phyloP scores from a whole-genome alignment of 1,140 invertebrate genomes.

The Sitophilus oryzae region DNA sequence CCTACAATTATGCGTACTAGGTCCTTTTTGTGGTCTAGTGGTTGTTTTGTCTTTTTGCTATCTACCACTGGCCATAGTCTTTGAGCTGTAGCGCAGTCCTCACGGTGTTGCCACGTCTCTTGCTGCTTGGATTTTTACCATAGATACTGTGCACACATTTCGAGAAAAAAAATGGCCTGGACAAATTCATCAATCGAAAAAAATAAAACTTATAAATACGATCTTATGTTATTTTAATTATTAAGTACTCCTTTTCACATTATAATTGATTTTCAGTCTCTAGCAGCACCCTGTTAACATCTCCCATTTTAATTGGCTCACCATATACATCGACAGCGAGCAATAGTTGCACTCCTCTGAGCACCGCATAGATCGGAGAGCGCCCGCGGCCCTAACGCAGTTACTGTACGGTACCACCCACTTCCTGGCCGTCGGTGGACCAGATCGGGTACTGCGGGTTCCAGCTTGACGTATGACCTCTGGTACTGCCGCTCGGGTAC shows the following conservation, averaged over 20 bases:
- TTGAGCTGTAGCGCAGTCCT: too few relatives aligned
- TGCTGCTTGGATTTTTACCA: too few relatives aligned
- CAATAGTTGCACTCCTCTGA: conserved; percentile 1
- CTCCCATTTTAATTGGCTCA: not conserved
- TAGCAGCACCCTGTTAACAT: too few relatives aligned
- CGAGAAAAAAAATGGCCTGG: not conserved
- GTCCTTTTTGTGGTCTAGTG: too few relatives aligned
- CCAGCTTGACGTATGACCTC: conserved; percentile 23
- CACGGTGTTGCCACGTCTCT: too few relatives aligned
- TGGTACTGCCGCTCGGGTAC: conserved; percentile 14
- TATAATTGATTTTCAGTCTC: too few relatives aligned
- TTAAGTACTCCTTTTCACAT: too few relatives aligned
- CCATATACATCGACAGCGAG: not conserved
- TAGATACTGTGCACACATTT: too few relatives aligned
- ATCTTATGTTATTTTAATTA: too few relatives aligned
- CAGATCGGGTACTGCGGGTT: conserved; percentile 23
- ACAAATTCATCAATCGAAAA: conserved; percentile 12
- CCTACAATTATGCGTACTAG: too few relatives aligned
- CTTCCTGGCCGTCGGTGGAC: conserved; percentile 28
- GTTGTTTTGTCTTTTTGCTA: too few relatives aligned
- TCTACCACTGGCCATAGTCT: too few relatives aligned
- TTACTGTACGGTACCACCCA: conserved; percentile 29
- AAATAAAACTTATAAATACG: not conserved
- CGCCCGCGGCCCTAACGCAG: conserved; percentile 27
- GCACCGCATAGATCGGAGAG: conserved; percentile 19